Evolutionary conservation across 2,113 vertebrate species (phyloP).

Genomic region (Pipa parva): DNA sequence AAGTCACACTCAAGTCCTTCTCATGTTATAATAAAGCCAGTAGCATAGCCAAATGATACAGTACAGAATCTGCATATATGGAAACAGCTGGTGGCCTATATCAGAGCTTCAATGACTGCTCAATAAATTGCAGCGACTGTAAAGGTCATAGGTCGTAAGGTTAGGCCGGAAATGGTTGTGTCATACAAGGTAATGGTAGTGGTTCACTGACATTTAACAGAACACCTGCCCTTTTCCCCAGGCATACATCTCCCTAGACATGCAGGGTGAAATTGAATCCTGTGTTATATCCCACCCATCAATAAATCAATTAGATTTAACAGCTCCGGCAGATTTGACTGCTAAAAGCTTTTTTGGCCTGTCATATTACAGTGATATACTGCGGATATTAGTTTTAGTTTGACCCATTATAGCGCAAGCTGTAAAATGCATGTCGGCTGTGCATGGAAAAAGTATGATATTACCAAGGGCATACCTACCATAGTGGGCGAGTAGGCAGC

Average conservation of each 20-base stretch:
- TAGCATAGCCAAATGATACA: no score
- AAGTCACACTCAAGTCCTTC: no score
- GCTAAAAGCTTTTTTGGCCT: background rate
- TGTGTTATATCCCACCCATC: background rate
- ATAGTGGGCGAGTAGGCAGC: no score
- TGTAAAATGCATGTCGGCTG: no score
- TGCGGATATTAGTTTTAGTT: background rate
- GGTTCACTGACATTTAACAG: background rate
- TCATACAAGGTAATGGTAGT: background rate
- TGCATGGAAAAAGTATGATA: no score
- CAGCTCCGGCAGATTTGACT: background rate
- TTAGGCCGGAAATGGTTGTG: background rate
- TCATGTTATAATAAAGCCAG: no score
- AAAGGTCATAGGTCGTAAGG: background rate
- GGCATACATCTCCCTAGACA: background rate
- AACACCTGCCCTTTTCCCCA: background rate
- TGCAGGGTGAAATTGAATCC: constrained; percentile 10
- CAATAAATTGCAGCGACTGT: constrained; percentile 5
- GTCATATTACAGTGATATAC: background rate
- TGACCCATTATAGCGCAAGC: no score
- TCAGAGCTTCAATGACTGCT: background rate
- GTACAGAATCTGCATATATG: no score
- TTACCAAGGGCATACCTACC: no score
- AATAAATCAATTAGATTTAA: background rate
- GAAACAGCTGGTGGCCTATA: no score